These are phyloP conservation scores for Papilio gigon DNA, from an alignment of 2,888 invertebrate genomes.

Conservation along the genomic window DNA sequence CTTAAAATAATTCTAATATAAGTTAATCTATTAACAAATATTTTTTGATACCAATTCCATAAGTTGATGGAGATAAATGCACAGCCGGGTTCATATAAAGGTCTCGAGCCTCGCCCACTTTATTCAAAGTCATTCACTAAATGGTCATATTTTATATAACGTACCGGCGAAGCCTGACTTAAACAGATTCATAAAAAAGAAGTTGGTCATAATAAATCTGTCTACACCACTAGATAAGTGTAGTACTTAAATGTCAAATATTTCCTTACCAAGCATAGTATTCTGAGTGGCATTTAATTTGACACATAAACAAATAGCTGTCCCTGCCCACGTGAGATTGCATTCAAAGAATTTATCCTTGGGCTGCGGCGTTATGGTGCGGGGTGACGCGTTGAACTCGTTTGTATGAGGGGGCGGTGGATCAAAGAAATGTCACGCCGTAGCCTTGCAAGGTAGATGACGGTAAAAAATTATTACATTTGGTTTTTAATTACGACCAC, in stretches of 20 bases:
- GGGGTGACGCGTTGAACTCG: conserved; percentile 42
- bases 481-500: conserved; percentile 11
- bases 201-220: background rate
- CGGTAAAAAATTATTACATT: conserved; percentile 17
- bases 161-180: background rate
- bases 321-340: conserved; percentile 32
- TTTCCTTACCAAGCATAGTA: conserved; percentile 11
- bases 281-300: conserved; percentile 21
- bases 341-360: conserved; percentile 35
- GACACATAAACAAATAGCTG: conserved; percentile 27
- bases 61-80: background rate
- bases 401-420: conserved; percentile 39
- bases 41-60: too few species aligned
- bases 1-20: too few species aligned
- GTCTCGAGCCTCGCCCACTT: conserved; percentile 28
- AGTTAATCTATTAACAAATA: too few species aligned
- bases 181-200: background rate
- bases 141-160: background rate
- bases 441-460: conserved; percentile 33
- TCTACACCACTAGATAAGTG: background rate
- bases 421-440: conserved; percentile 51
- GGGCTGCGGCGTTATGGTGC: background rate
- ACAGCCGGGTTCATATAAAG: conserved; percentile 31
- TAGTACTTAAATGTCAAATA: conserved; percentile 28
- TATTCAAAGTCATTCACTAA: conserved; percentile 8